These are phyloP conservation scores for Lepilemur septentrionalis DNA, from an alignment of 2,797 vertebrate genomes.

Conservation along the genomic window DNA sequence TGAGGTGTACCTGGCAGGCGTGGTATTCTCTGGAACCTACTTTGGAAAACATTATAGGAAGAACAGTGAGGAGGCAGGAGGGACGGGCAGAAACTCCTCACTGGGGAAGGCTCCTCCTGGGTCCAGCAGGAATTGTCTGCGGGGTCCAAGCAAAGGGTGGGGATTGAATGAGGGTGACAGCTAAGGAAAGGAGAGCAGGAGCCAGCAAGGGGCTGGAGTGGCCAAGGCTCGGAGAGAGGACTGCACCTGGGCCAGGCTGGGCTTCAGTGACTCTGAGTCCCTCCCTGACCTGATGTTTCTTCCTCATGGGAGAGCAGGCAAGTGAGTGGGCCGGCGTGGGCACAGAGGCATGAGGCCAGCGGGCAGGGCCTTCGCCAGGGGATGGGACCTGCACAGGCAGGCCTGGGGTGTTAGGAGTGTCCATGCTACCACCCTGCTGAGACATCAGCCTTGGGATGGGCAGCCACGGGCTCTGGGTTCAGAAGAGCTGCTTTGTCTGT, in stretches of 20 bases:
- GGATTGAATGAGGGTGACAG: not conserved
- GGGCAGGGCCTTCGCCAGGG: not conserved
- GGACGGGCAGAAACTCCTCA: not conserved
- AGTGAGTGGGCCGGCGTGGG: not conserved
- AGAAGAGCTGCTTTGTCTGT: not conserved
- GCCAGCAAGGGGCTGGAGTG: not conserved
- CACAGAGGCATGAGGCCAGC: not conserved
- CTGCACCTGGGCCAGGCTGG: not conserved
- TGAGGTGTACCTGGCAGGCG: not conserved
- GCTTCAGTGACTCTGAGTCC: too few species aligned
- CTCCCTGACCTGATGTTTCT: not conserved
- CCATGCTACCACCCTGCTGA: not conserved
- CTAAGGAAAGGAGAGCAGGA: not conserved
- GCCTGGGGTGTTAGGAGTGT: not conserved
- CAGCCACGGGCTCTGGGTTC: not conserved
- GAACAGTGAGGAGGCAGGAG: not conserved
- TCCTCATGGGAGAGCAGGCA: not conserved
- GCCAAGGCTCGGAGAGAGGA: not conserved
- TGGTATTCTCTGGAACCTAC: not conserved
- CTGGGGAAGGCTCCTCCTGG: not conserved
- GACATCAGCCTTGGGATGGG: not conserved
- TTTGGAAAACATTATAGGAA: not conserved
- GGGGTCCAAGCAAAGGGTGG: not conserved
- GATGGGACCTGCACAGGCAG: conserved; percentile 25
- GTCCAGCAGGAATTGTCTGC: not conserved